These are phyloP conservation scores for Narcine bancroftii DNA, from an alignment of 2,113 vertebrate species.

Conservation along the genomic window DNA sequence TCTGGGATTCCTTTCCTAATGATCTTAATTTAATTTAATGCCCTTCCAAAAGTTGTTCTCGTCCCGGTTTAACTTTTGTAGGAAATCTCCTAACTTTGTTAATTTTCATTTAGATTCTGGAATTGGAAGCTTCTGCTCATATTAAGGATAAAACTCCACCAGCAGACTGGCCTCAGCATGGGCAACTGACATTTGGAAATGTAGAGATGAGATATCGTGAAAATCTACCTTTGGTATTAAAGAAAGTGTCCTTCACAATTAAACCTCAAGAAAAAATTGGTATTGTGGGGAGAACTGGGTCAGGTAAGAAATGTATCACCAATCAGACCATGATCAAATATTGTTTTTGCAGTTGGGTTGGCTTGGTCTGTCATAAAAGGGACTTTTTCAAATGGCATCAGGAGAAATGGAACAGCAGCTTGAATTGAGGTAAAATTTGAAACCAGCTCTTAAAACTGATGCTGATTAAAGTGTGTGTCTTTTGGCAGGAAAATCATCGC, in stretches of 20 bases:
- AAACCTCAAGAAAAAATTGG: slow-evolving; percentile 84
- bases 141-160: slow-evolving; percentile 74
- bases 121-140: slow-evolving; percentile 80
- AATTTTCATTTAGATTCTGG: slow-evolving; percentile 64
- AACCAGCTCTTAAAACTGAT: neutral
- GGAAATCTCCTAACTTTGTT: neutral
- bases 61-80: neutral
- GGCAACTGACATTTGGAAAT: slow-evolving; percentile 74
- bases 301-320: slow-evolving; percentile 58
- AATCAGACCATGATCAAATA: neutral
- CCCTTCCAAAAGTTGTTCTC: neutral
- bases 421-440: neutral
- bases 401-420: neutral
- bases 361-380: neutral
- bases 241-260: slow-evolving; percentile 81
- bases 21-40: neutral
- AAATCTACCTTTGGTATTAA: slow-evolving; percentile 80
- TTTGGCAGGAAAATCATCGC: slow-evolving; percentile 79
- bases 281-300: slow-evolving; percentile 83
- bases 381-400: neutral
- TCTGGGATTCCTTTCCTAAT: neutral
- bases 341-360: neutral
- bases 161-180: slow-evolving; percentile 80
- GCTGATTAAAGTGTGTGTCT: neutral
- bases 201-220: slow-evolving; percentile 84